Evolutionary conservation across 2,888 invertebrate genomes (phyloP).

Genomic region (Epinotia brunnichana): DNA sequence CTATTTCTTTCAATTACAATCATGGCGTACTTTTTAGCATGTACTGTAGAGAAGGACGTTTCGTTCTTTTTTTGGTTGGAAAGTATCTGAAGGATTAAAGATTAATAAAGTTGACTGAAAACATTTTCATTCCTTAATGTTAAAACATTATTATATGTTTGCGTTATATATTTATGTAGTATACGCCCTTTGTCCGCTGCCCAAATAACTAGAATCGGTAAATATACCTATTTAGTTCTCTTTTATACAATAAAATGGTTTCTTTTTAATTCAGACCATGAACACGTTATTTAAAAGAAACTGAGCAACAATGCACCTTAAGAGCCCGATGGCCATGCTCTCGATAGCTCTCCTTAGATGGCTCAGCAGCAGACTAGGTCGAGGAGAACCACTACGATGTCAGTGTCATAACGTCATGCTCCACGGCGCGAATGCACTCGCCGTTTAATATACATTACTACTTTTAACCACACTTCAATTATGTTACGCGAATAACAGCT

Average conservation of each 20-base stretch:
- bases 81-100: background rate
- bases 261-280: conserved; percentile 1
- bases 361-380: conserved; percentile 81
- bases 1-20: background rate
- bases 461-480: conserved; percentile 47
- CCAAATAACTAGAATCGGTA: background rate
- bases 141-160: background rate
- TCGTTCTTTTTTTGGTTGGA: background rate
- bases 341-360: conserved; percentile 83
- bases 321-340: conserved; percentile 80
- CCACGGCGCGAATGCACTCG: conserved; percentile 55
- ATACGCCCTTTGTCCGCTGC: background rate
- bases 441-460: conserved; percentile 58
- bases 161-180: no score
- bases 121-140: no score
- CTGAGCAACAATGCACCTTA: conserved; percentile 72
- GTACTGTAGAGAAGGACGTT: no score
- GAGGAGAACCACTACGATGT: conserved; percentile 80
- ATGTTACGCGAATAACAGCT: conserved; percentile 43
- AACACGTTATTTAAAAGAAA: conserved; percentile 53
- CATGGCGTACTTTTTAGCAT: background rate
- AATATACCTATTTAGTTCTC: background rate
- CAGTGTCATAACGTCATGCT: conserved; percentile 73
- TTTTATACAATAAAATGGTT: background rate
- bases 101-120: background rate